Conservation (phyloP, 2,113 vertebrate species). For the Garra rufa region DNA sequence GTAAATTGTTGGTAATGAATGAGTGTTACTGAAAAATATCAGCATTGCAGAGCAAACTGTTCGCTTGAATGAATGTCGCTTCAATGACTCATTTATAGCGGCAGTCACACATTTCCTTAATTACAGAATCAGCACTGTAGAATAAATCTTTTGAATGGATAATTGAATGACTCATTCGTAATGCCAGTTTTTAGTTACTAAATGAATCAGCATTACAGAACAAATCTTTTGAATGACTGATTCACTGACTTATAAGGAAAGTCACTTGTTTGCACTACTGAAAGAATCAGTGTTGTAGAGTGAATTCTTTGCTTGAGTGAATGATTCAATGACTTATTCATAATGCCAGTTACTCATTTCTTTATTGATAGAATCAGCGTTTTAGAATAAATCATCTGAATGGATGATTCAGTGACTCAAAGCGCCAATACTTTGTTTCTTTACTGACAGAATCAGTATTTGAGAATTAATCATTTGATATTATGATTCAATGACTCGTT, state of each 20-base stretch:
- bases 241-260: background rate
- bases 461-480: too few species aligned
- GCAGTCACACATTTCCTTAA: background rate
- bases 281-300: background rate
- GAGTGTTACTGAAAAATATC: too few species aligned
- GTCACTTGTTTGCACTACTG: background rate
- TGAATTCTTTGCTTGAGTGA: background rate
- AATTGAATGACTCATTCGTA: background rate
- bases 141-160: background rate
- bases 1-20: too few species aligned
- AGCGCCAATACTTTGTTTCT: too few species aligned
- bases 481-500: too few species aligned
- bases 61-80: too few species aligned
- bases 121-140: background rate
- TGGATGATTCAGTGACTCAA: background rate
- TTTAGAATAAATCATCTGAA: background rate
- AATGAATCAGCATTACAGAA: background rate
- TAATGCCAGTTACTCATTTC: background rate
- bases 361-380: background rate
- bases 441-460: too few species aligned
- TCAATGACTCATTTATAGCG: too few species aligned
- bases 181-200: background rate
- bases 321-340: background rate
- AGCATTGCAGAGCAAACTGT: too few species aligned
- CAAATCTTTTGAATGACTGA: background rate